Evolutionary conservation across 2,797 vertebrate species (phyloP), one percentile per base, ranked within the genome.

Genomic region (Tinamus major): DNA sequence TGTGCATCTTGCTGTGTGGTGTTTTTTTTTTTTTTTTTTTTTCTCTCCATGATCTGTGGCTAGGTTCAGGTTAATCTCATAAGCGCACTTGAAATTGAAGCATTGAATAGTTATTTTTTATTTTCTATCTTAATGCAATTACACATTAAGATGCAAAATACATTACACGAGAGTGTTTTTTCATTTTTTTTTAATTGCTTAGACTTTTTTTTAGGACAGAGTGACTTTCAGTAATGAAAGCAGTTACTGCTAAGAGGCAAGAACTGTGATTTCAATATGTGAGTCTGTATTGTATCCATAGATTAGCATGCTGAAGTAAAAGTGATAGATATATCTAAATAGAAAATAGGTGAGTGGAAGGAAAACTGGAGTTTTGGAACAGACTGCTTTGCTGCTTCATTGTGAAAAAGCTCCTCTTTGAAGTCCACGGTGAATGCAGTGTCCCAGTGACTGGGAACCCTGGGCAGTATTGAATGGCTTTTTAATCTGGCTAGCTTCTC

Each of bases 331-430:
- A 10, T 11, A 14, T 81, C 37, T 59, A 35, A 74, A 39, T 10
- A 26, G 39, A 63, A 29, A 41, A 55, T 21, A n/a, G 51, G 16
- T 67, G 71, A 84, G 42, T 55, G 37, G 80, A 41, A 26, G 56
- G 6, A 64, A 49, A 75, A 13, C 55, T 16, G 2, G n/a, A 68
- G 68, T 9, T 82, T 55, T 55, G 71, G 65, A 46, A 55, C 6
- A 35, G 27, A 13, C 77, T 71, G 33, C 11, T 7, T 18, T 78
- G 16, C 41, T 41, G 14, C 6, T 65, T 37, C 33, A 41, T 42
- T 56, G 26, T 71, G 62, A 77, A 75, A 92, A 76, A 92, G 15
- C 17, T 23, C 74, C 89, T 79, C 79, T 79, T 33, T 53, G 70
- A 84, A 33, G 27, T 61, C 49, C 69, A 27, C 58, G 41, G 64